Percentiles rank a stretch among this genome's conserved stretches.
These are phyloP conservation scores for Nomada flava DNA, from an alignment of 2,888 invertebrate genomes.

Conservation along the genomic window DNA sequence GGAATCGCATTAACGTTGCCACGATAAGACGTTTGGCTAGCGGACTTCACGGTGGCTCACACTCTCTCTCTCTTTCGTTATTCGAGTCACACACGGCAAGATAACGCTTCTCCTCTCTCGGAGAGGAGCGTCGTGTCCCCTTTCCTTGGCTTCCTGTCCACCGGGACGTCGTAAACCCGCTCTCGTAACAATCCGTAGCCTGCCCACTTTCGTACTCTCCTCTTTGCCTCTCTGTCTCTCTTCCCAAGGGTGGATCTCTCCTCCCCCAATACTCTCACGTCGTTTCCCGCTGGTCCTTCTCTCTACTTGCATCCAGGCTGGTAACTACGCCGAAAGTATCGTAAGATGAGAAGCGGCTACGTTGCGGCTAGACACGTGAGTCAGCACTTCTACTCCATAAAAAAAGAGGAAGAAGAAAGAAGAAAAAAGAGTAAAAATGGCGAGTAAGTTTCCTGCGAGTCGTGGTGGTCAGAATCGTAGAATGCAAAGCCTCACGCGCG, in stretches of 20 bases:
- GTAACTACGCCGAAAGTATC: constrained; percentile 31
- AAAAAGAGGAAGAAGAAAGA: neutral
- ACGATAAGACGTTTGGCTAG: constrained; percentile 64
- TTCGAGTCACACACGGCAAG: constrained; percentile 78
- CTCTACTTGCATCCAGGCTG: constrained; percentile 10
- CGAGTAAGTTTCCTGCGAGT: neutral
- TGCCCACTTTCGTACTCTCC: constrained; percentile 67
- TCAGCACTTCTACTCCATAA: neutral
- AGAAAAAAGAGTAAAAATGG: neutral
- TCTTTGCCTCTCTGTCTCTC: neutral
- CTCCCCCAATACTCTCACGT: constrained; percentile 8
- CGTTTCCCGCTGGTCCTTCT: constrained; percentile 13
- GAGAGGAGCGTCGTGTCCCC: constrained; percentile 68
- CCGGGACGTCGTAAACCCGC: constrained; percentile 77
- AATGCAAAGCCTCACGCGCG: constrained; percentile 45
- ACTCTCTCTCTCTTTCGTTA: constrained; percentile 70
- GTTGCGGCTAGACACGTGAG: constrained; percentile 35
- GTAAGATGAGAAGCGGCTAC: constrained; percentile 29
- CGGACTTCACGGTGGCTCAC: constrained; percentile 65
- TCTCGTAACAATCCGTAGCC: constrained; percentile 75
- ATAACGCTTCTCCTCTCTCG: constrained; percentile 72
- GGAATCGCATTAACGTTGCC: constrained; percentile 72
- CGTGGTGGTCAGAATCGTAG: neutral
- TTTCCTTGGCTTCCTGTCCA: constrained; percentile 73
- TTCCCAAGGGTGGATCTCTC: constrained; percentile 21